Percentiles rank a stretch among this genome's conserved stretches.
phyloP scores from a whole-genome alignment of 2,797 vertebrate species.

The Tamandua tetradactyla region DNA sequence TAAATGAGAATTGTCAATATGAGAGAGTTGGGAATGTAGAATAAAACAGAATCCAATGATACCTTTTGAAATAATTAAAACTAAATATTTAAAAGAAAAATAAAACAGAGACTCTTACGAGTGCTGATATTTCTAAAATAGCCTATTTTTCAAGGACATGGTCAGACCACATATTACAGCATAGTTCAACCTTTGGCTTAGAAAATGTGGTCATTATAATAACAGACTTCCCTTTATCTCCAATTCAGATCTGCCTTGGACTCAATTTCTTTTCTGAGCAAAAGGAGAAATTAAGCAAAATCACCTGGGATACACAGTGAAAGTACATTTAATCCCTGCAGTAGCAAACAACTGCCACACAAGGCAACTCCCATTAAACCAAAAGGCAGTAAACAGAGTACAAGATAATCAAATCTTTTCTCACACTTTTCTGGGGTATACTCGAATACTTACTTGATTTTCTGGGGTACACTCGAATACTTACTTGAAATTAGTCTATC shows the following conservation, averaged over 20 bases:
- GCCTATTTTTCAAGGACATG: neutral
- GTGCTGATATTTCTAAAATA: neutral
- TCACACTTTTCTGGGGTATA: neutral
- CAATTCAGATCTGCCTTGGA: neutral
- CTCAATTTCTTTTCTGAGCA: neutral
- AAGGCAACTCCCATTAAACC: neutral
- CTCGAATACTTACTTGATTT: neutral
- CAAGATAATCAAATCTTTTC: neutral
- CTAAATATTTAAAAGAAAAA: neutral
- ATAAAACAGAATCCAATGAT: neutral
- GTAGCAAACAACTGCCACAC: neutral
- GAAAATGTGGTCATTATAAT: neutral
- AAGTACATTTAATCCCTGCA: rapidly evolving
- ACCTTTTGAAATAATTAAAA: neutral
- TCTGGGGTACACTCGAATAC: neutral
- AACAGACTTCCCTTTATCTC: neutral
- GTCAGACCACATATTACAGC: neutral
- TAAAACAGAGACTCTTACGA: neutral
- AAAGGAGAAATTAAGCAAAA: neutral
- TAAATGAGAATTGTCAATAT: too few relatives aligned
- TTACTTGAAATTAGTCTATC: neutral
- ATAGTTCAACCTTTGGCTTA: neutral
- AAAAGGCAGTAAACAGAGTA: neutral
- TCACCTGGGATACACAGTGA: rapidly evolving
- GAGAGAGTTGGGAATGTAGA: neutral